Conservation (phyloP, 1,140 invertebrate species). For the Archivesica marissinica region DNA sequence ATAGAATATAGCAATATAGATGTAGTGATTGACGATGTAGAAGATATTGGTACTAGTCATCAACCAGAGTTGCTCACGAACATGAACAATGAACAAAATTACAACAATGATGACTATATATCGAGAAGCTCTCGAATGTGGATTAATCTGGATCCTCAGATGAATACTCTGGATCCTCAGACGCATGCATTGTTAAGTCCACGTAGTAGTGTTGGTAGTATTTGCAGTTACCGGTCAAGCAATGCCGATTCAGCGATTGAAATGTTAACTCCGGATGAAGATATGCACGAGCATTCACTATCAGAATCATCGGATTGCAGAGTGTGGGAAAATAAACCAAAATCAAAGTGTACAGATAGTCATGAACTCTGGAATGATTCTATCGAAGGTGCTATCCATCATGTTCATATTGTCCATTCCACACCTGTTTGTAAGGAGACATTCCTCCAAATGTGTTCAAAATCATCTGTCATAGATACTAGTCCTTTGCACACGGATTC, state of each 20-base stretch:
- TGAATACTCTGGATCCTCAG: slow-evolving; percentile 14
- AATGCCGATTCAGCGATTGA: slow-evolving; percentile 70
- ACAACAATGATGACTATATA: not conserved
- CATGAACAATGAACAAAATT: not conserved
- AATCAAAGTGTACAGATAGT: not conserved
- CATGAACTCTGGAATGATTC: not conserved
- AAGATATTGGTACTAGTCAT: not conserved
- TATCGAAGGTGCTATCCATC: slow-evolving; percentile 6
- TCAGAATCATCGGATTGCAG: not conserved
- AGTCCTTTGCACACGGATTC: not conserved
- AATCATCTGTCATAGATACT: not conserved
- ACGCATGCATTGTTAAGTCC: slow-evolving; percentile 63
- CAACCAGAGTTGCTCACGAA: not conserved
- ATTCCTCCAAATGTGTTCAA: slow-evolving; percentile 8
- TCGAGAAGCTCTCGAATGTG: slow-evolving; percentile 4
- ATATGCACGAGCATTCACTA: slow-evolving; percentile 37
- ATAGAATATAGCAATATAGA: slow-evolving; percentile 53
- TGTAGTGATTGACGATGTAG: not conserved
- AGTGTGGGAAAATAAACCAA: slow-evolving; percentile 16
- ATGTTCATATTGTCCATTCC: not conserved
- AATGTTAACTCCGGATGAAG: slow-evolving; percentile 69
- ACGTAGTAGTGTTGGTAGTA: slow-evolving; percentile 66
- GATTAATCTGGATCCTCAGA: slow-evolving; percentile 28
- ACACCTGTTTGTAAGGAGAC: not conserved
- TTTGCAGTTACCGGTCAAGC: slow-evolving; percentile 67